Conservation (phyloP, 2,113 vertebrate genomes). For the Girardinichthys multiradiatus region DNA sequence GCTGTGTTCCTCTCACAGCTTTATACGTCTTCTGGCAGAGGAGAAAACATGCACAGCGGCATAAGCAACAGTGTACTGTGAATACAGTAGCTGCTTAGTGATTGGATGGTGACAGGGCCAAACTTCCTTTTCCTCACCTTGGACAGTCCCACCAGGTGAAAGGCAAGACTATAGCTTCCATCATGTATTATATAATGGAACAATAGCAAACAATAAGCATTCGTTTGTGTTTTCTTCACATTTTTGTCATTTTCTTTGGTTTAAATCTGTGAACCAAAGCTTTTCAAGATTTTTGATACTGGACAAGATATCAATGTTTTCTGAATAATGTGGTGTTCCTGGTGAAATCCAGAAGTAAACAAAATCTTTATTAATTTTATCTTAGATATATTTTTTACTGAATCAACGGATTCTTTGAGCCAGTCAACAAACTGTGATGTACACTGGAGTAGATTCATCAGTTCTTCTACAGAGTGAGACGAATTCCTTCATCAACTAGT, state of each 20-base stretch:
- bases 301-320: background rate
- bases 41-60: conserved; percentile 36
- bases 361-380: background rate
- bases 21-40: conserved; percentile 74
- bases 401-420: background rate
- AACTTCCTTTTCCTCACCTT: background rate
- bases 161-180: background rate
- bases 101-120: background rate
- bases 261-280: background rate
- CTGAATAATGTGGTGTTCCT: background rate
- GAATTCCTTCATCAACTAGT: background rate
- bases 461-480: background rate
- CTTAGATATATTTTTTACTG: background rate
- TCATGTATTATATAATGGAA: background rate
- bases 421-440: background rate
- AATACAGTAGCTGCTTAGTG: conserved; percentile 36
- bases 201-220: too few relatives aligned
- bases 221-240: background rate
- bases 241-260: background rate
- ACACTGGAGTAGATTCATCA: background rate
- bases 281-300: background rate
- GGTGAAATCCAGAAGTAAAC: background rate
- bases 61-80: background rate
- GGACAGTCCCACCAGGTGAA: background rate
- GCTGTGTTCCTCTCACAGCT: conserved; percentile 87